Evolutionary conservation across 2,888 invertebrate genomes (phyloP), one percentile per base, ranked within the genome.

Genomic region (Mythimna pallens): DNA sequence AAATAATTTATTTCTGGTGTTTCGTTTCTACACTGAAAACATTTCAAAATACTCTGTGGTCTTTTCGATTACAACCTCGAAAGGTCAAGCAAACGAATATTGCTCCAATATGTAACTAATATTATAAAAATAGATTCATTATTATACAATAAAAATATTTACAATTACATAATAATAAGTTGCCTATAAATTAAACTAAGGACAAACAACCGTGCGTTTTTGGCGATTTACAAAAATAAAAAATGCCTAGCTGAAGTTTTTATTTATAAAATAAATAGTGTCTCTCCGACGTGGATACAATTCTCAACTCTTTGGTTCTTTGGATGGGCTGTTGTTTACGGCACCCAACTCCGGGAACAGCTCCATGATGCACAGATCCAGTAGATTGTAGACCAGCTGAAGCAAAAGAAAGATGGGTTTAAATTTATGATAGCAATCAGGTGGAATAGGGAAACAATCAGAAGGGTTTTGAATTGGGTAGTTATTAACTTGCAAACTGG

Each of bases 321-420:
- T 87, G 47, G 85, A 78, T 73, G 86, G 78, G 65, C 70, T 82
- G 50, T 77, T 81, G 6, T 83, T 87, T 63, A 83, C 76, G 70
- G 86, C 86, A 52, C 86, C 92, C 69, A 97, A 86, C 92, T 98
- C 98, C 0, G 98, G 98, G 94, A 98, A 98, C 77, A 98, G 93
- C 93, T 98, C 98, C 65, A 97, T 93, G 47, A 98, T 88, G 70
- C 98, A 95, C 69, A 98, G 96, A 92, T 99, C 99, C 84, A 99
- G 92, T 68, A 99, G 94, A 85, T 97, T 97, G 93, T 99, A 98
- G 78, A 97, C 97, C 83, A 99, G 93, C 97, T 97, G 97, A 17
- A 93, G 94, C 34, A 76, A 89, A 78, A 82, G 62, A 47, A 81
- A 67, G 20, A 59, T 22, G 9, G n/a, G 54, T 17, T 67, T 58